phyloP scores from a whole-genome alignment of 2,888 invertebrate genomes.

The Plebejus melissa region DNA sequence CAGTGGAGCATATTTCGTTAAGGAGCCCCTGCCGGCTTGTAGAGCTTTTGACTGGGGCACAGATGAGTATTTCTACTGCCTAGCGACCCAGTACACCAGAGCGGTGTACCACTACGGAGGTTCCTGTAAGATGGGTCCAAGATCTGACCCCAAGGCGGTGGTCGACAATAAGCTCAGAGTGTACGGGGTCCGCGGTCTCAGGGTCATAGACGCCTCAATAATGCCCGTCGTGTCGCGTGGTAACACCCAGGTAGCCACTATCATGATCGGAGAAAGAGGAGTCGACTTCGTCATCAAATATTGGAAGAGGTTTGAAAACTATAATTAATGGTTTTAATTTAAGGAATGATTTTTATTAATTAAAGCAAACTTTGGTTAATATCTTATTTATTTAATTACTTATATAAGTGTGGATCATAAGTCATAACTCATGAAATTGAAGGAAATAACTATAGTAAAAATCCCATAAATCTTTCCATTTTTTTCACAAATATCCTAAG shows the following conservation, averaged over 20 bases:
- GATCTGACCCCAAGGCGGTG: conserved; percentile 77
- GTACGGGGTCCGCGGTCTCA: conserved; percentile 76
- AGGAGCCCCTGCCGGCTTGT: conserved; percentile 78
- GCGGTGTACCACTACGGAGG: conserved; percentile 68
- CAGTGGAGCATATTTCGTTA: conserved; percentile 74
- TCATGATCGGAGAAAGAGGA: conserved; percentile 43
- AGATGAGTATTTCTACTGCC: conserved; percentile 82
- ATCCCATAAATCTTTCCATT: too few relatives aligned
- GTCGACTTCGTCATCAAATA: conserved; percentile 50
- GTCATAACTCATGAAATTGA: background rate
- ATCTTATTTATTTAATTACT: background rate
- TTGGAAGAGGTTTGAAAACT: conserved; percentile 39
- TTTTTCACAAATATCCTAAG: too few relatives aligned
- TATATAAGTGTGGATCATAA: background rate
- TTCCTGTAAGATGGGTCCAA: conserved; percentile 75
- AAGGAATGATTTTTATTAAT: background rate
- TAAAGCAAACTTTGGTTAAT: background rate
- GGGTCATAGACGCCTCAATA: conserved; percentile 88
- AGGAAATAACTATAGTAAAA: background rate
- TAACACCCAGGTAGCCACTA: conserved; percentile 86
- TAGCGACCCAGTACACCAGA: conserved; percentile 77
- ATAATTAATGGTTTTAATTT: background rate
- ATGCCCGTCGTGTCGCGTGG: conserved; percentile 88
- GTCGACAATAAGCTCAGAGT: conserved; percentile 84
- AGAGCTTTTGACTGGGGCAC: conserved; percentile 75